These are phyloP conservation scores for Drosophila phalerata DNA, from an alignment of 2,888 invertebrate genomes.

Conservation along the genomic window DNA sequence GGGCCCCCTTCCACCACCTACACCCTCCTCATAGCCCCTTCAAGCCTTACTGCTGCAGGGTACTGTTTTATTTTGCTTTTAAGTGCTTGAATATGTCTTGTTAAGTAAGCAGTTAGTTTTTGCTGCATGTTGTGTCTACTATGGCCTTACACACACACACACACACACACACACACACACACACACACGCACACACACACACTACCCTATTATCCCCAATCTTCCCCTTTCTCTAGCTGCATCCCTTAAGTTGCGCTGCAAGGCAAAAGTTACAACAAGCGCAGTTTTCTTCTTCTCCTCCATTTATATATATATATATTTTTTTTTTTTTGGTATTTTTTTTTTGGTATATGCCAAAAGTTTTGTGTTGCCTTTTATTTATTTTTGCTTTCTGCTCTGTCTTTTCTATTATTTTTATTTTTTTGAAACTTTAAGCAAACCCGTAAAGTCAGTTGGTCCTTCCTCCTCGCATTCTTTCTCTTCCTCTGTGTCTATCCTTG, in stretches of 20 bases:
- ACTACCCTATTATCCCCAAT: too few species aligned
- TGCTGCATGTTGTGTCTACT: conserved; percentile 55
- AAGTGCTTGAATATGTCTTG: conserved; percentile 81
- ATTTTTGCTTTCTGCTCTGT: conserved; percentile 56
- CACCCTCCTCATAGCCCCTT: neutral
- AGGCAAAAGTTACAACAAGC: conserved; percentile 67
- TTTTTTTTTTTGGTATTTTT: conserved; percentile 17
- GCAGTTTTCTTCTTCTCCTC: conserved; percentile 41
- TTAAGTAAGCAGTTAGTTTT: conserved; percentile 81
- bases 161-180: conserved; percentile 1
- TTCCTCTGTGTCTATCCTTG: neutral
- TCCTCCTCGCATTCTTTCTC: too few species aligned
- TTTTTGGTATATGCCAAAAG: conserved; percentile 44
- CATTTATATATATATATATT: neutral
- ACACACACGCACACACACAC: neutral
- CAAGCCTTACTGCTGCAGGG: neutral
- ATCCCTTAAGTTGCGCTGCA: conserved; percentile 38
- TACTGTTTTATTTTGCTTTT: conserved; percentile 77
- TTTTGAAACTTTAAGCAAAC: conserved; percentile 68
- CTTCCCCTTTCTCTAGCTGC: conserved; percentile 1
- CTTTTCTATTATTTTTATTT: conserved; percentile 2
- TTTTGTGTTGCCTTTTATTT: conserved; percentile 70
- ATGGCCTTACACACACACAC: conserved; percentile 1
- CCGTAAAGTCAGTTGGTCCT: conserved; percentile 46
- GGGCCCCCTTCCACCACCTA: neutral